These are phyloP conservation scores for Nyctibius grandis DNA, from an alignment of 2,797 vertebrate genomes.

Conservation along the genomic window DNA sequence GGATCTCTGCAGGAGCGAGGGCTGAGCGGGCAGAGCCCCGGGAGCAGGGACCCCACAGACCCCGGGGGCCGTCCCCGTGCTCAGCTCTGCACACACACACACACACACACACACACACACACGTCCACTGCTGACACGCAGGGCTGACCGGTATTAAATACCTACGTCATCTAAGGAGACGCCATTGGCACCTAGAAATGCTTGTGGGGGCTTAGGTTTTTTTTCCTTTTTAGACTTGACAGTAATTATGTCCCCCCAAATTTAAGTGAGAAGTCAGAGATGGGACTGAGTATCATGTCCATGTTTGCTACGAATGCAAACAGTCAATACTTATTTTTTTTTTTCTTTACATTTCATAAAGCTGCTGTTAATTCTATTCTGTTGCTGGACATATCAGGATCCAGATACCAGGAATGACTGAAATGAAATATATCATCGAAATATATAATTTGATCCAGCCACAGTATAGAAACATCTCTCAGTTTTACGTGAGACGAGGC, in stretches of 20 bases:
- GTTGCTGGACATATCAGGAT: conserved; percentile 56
- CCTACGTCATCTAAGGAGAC: background rate
- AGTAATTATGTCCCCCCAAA: background rate
- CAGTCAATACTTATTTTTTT: conserved; percentile 1
- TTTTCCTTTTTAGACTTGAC: background rate
- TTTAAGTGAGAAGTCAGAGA: background rate
- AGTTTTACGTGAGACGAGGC: background rate
- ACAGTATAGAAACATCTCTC: conserved; percentile 63
- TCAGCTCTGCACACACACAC: background rate
- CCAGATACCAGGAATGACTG: conserved; percentile 52
- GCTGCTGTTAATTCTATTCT: conserved; percentile 58
- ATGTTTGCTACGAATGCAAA: too few relatives aligned
- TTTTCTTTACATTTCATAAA: background rate
- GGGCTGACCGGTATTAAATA: background rate
- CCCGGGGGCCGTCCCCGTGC: background rate
- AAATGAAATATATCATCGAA: background rate
- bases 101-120: background rate
- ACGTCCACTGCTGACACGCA: background rate
- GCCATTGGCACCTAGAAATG: background rate
- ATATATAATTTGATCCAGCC: conserved; percentile 55
- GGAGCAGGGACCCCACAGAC: background rate
- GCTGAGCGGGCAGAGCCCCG: background rate
- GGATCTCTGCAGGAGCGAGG: background rate
- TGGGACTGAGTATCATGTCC: background rate
- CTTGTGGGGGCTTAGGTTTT: too few relatives aligned